Conservation (phyloP, 2,888 invertebrate genomes). For the Chrysopilus asiliformis region DNA sequence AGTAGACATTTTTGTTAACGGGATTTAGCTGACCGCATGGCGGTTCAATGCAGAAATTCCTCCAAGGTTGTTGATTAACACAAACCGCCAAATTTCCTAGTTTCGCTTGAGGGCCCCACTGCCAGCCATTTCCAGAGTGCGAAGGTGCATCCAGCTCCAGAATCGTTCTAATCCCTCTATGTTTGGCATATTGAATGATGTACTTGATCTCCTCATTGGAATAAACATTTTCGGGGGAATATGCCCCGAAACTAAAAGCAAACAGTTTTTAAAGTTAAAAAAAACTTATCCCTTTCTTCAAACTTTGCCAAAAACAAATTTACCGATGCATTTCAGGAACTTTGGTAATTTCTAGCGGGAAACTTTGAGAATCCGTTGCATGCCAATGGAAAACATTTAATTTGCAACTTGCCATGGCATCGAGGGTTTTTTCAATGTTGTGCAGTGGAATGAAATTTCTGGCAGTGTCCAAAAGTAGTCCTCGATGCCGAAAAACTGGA, state of each 20-base stretch:
- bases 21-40: conserved; percentile 80
- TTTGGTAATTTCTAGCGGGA: conserved; percentile 66
- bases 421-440: conserved; percentile 56
- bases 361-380: conserved; percentile 81
- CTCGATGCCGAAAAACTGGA: conserved; percentile 73
- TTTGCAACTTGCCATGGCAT: conserved; percentile 78
- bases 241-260: conserved; percentile 53
- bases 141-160: conserved; percentile 85
- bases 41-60: conserved; percentile 59
- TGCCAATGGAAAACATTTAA: conserved; percentile 92
- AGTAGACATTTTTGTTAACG: conserved; percentile 54
- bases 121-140: conserved; percentile 75
- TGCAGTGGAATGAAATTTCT: conserved; percentile 70
- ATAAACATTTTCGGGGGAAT: conserved; percentile 55
- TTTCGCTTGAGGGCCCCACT: conserved; percentile 53
- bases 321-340: conserved; percentile 62
- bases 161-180: conserved; percentile 70
- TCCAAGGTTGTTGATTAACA: conserved; percentile 54
- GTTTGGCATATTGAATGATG: conserved; percentile 62
- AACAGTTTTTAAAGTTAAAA: background rate
- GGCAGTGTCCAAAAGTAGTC: conserved; percentile 76
- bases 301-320: conserved; percentile 4
- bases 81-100: conserved; percentile 54
- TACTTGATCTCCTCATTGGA: conserved; percentile 46
- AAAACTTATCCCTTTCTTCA: background rate